These are phyloP conservation scores for Strigamia crassipes DNA, from an alignment of 2,888 invertebrate genomes.

Conservation along the genomic window DNA sequence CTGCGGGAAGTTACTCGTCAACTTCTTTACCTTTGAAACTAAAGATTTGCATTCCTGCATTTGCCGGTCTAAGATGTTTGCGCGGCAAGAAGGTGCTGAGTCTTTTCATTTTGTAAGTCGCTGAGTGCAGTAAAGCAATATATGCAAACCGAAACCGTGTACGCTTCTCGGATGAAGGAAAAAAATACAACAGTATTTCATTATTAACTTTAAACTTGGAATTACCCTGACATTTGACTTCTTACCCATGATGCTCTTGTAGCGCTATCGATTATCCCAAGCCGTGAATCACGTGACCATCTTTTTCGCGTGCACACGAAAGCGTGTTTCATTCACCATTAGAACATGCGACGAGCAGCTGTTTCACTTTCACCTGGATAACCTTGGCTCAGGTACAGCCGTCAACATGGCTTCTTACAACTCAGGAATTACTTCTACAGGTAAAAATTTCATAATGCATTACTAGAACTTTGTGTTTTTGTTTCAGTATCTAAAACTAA, in stretches of 20 bases:
- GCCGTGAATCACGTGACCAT: constrained; percentile 36
- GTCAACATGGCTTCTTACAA: constrained; percentile 6
- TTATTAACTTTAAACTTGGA: background rate
- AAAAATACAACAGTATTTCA: background rate
- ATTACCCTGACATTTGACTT: constrained; percentile 3
- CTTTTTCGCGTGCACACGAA: constrained; percentile 22
- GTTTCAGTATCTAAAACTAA: background rate
- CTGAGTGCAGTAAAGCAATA: too few relatives aligned
- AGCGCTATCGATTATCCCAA: constrained; percentile 3
- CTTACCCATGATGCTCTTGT: constrained; percentile 1
- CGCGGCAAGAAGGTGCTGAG: too few relatives aligned
- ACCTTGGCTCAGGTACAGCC: background rate
- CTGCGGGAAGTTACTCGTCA: too few relatives aligned
- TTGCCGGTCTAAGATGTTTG: too few relatives aligned
- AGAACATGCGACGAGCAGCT: constrained; percentile 23
- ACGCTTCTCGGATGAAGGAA: too few relatives aligned
- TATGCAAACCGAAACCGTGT: too few relatives aligned
- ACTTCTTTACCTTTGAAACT: too few relatives aligned
- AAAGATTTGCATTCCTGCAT: too few relatives aligned
- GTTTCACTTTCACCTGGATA: constrained; percentile 23
- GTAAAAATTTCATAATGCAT: background rate
- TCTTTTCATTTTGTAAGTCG: too few relatives aligned
- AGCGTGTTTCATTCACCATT: constrained; percentile 22
- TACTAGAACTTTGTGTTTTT: too few relatives aligned
- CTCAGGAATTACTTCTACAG: background rate